These are phyloP conservation scores for Odontothrips loti DNA, from an alignment of 2,888 invertebrate genomes.

Conservation along the genomic window DNA sequence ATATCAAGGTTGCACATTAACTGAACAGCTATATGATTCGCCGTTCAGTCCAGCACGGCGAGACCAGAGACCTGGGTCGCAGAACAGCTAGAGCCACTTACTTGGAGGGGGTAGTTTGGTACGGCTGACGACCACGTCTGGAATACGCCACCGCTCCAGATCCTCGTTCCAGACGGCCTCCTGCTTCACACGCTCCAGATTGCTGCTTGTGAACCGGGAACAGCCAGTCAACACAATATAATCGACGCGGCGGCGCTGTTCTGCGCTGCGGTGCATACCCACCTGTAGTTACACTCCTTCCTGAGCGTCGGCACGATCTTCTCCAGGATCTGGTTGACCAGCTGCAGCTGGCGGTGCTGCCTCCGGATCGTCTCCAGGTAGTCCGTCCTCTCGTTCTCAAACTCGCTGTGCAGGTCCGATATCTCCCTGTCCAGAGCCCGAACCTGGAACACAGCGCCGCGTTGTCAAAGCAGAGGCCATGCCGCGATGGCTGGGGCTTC, in stretches of 20 bases:
- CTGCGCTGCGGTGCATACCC: neutral
- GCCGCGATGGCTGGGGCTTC: no score
- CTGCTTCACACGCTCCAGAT: constrained; percentile 63
- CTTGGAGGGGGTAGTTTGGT: constrained; percentile 67
- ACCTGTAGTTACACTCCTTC: constrained; percentile 65
- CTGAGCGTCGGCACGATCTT: constrained; percentile 65
- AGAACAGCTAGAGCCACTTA: constrained; percentile 38
- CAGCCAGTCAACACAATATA: constrained; percentile 34
- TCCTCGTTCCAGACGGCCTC: constrained; percentile 73
- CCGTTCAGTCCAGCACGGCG: no score
- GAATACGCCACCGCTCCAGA: constrained; percentile 63
- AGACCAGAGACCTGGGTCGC: no score
- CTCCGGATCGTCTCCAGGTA: constrained; percentile 75
- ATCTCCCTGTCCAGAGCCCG: constrained; percentile 67
- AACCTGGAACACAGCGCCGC: constrained; percentile 47
- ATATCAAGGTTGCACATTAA: no score
- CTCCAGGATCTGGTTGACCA: constrained; percentile 61
- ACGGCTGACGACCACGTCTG: constrained; percentile 59
- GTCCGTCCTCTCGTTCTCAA: constrained; percentile 75
- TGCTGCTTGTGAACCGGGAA: constrained; percentile 46
- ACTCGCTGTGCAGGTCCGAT: constrained; percentile 72
- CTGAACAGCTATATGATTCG: no score
- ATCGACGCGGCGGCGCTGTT: neutral
- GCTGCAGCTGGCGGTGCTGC: constrained; percentile 64
- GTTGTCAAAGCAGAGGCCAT: no score